Conservation (phyloP, 2,113 vertebrate genomes). For the Chloebia gouldiae region DNA sequence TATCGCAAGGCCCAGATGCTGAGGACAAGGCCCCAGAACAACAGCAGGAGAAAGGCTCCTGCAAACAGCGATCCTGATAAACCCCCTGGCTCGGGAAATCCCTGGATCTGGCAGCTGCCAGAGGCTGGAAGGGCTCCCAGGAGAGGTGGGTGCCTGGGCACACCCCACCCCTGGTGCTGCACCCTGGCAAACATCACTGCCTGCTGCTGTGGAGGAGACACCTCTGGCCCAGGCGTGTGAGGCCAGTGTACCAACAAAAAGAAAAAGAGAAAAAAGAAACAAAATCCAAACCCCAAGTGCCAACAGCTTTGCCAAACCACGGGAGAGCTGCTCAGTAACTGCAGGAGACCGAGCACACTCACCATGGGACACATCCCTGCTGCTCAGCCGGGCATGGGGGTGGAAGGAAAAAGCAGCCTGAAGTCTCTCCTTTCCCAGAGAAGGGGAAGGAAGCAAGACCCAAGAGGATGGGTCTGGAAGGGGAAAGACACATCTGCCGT, state of each 20-base stretch:
- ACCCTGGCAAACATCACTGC: rapidly evolving
- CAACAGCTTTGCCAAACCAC: background rate
- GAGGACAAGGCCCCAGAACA: background rate
- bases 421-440: background rate
- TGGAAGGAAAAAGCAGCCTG: background rate
- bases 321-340: background rate
- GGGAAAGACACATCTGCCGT: background rate
- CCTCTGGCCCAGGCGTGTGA: rapidly evolving
- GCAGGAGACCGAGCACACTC: rapidly evolving
- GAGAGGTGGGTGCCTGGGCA: background rate
- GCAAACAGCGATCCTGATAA: rapidly evolving
- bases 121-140: background rate
- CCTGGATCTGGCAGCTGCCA: background rate
- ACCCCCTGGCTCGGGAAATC: background rate
- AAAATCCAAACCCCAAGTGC: background rate
- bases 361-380: background rate
- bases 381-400: background rate
- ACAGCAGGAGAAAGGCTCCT: background rate
- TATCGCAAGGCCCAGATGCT: background rate
- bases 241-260: background rate
- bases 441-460: background rate
- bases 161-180: background rate
- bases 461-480: background rate
- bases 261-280: background rate
- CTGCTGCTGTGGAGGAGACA: background rate